A percentile compares a stretch with the other conserved stretches of the same genome.
Evolutionary conservation across 2,113 vertebrate genomes (phyloP).

Genomic region (Murina feae): DNA sequence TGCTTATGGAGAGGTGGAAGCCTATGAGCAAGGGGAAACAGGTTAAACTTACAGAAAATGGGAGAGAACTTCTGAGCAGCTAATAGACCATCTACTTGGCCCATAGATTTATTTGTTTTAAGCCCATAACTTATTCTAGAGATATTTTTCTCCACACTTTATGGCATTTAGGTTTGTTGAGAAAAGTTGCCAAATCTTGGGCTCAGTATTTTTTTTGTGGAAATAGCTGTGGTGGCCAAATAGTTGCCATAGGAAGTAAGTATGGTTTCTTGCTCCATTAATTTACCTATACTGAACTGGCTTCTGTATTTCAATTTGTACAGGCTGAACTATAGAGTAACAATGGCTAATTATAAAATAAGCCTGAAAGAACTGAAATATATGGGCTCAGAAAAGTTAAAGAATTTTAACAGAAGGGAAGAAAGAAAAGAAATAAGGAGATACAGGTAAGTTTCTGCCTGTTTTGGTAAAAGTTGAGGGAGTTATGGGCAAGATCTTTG

Average conservation of each 20-base stretch:
- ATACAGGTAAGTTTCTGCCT: neutral
- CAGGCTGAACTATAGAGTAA: neutral
- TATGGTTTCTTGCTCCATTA: neutral
- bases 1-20: neutral
- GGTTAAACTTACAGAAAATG: neutral
- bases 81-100: neutral
- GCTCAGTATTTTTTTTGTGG: neutral
- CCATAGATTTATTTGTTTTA: neutral
- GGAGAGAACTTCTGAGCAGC: neutral
- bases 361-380: neutral
- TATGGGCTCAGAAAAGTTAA: neutral
- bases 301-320: neutral
- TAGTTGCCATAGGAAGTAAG: neutral
- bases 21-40: neutral
- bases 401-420: neutral
- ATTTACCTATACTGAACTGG: neutral
- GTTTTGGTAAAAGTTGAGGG: neutral
- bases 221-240: neutral
- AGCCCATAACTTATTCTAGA: neutral
- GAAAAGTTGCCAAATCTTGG: neutral
- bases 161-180: neutral
- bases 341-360: neutral
- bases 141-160: neutral
- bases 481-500: neutral
- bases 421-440: neutral